Base-by-base conservation (phyloP, 2,113 vertebrate species). In the Chionodraco myersi region DNA sequence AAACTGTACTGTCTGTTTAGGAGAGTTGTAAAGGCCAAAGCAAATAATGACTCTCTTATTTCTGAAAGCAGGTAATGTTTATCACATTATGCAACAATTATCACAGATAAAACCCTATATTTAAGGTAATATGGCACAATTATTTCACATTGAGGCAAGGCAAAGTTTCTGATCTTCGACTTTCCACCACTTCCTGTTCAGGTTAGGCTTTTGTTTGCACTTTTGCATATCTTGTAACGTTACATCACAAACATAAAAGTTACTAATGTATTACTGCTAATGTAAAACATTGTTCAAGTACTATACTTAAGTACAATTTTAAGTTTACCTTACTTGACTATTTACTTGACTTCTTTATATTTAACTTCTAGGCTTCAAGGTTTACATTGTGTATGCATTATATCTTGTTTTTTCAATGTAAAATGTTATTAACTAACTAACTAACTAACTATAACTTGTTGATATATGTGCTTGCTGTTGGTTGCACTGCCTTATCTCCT, bases 111-210 rank as follows among this genome's bases (percentile, higher is more conserved):
- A 41, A 52, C 10, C 9, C 3, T 14, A 14, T 49, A 54, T 59
- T 60, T 72, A 16, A 72, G 71, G 58, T 57, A 79, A 23, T 14
- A 47, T 14, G 21, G 3, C 15, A 36, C 12, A 53, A 45, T 76
- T 64, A 26, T 69, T 41, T 13, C 26, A 44, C 12, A 66, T 4
- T 34, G 41, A 72, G 1, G 36, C 36, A 41, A 41, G 7, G 36
- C 5, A 41, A 6, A 51, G 13, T 44, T 72, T 72, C 15, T 57
- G 16, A 77, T 51, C 52, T 85, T 44, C 10, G 79, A 41, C 0
- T 69, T 59, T 53, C 5, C 3, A 54, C 82, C 64, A 85, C 79
- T 85, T 79, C 86, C 86, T 78, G 57, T 65, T 66, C 54, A 41
- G 13, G 34, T 3, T 10, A 0, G 10, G 7, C 0, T 30, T 60